Evolutionary conservation across 2,113 vertebrate genomes (phyloP), one percentile per base, ranked within the genome.

Genomic region (Notarius quadriscutis): DNA sequence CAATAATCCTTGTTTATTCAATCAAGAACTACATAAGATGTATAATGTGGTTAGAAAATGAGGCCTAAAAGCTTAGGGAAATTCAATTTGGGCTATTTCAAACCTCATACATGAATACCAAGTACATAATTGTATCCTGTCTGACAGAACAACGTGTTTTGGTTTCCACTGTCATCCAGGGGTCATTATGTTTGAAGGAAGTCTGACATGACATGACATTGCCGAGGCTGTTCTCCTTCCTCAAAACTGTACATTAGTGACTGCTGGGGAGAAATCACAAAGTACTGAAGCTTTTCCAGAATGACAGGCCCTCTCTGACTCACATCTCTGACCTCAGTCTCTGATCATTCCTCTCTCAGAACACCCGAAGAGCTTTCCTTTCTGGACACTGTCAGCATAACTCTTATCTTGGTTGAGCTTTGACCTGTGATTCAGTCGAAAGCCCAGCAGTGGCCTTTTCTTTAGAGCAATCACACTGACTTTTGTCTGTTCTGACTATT

Each of bases 151-250:
- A 50, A 62, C 0, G n/a, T 18, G 1, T 72, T 53, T 82, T 82
- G 58, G 50, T 57, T 25, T n/a, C 48, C 25, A 9, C 41, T 55
- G 57, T 63, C 12, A 12, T 55, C n/a, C 50, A 67, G 25, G 34
- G 53, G 81, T 87, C 87, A 84, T 84, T 84, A 87, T 69, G 30
- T 84, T 79, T 84, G 58, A 87, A 84, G 72, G 74, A 84, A 69
- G 58, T 57, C 48, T 84, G 74, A 84, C 30, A 20, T 79, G 86
- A 87, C 57, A 15, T 83, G 71, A 50, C 71, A 67, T 84, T 84
- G 58, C 86, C 58, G 4, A 53, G 60, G 50, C 25, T 50, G 41
- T 34, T 77, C 60, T 67, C 79, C 22, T 67, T 65, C 25, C 69
- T 74, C 25, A 5, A 72, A 20, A 51, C 50, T 78, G 72, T 12